These are phyloP conservation scores for Phytoseiulus persimilis DNA, from an alignment of 2,888 invertebrate species.

Conservation along the genomic window DNA sequence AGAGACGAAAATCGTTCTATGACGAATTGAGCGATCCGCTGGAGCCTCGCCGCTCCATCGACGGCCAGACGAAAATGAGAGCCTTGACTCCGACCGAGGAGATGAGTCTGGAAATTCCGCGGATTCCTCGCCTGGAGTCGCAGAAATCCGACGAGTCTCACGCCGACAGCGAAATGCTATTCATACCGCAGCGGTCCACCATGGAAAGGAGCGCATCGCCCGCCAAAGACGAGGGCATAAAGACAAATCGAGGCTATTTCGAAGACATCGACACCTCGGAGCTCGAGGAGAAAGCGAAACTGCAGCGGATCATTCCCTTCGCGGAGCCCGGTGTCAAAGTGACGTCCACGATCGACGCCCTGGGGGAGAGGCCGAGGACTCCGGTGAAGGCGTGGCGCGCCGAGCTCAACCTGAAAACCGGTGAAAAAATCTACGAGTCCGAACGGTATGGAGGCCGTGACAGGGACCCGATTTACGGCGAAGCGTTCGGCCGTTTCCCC, in stretches of 20 bases:
- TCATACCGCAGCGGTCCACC: neutral
- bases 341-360: neutral
- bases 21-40: conserved; percentile 27
- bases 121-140: neutral
- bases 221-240: conserved; percentile 8
- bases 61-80: conserved; percentile 20
- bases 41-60: conserved; percentile 25
- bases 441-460: conserved; percentile 14
- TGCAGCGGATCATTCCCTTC: conserved; percentile 9
- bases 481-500: conserved; percentile 13
- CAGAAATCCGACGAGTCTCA: conserved; percentile 27
- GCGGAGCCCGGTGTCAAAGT: neutral
- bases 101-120: neutral
- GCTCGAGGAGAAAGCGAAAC: conserved; percentile 33
- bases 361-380: neutral
- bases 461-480: conserved; percentile 17
- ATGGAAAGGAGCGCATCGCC: neutral
- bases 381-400: conserved; percentile 22
- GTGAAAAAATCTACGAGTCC: conserved; percentile 28
- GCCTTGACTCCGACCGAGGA: conserved; percentile 20
- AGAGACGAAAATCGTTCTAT: conserved; percentile 23
- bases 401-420: conserved; percentile 19
- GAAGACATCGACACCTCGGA: conserved; percentile 27
- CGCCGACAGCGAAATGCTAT: conserved; percentile 33
- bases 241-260: conserved; percentile 7